Percentiles rank a stretch among this genome's conserved stretches.
Evolutionary conservation across 2,797 vertebrate species (phyloP).

Genomic region (Jordanella pulchra): DNA sequence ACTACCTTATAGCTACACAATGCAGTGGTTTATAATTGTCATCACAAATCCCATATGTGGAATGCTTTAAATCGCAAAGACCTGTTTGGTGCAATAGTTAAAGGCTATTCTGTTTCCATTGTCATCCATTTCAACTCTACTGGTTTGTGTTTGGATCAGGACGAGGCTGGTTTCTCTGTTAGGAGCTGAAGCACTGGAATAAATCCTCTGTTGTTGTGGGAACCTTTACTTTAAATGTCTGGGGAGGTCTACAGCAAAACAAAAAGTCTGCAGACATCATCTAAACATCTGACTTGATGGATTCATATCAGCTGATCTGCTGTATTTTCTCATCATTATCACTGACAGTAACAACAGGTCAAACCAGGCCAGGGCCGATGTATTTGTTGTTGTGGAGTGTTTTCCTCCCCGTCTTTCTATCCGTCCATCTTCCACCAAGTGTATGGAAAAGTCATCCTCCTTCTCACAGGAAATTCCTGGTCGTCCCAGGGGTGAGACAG

Average conservation of each 20-base stretch:
- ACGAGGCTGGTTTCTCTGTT: background rate
- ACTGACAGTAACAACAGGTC: slow-evolving; percentile 30
- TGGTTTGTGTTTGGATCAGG: background rate
- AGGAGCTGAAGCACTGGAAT: background rate
- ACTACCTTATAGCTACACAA: background rate
- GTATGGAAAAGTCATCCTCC: slow-evolving; percentile 61
- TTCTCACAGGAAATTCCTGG: slow-evolving; percentile 70
- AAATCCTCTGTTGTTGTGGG: slow-evolving; percentile 2
- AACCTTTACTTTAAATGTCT: slow-evolving; percentile 23
- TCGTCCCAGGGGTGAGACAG: slow-evolving; percentile 44
- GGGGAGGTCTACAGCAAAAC: background rate
- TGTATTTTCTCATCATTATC: slow-evolving; percentile 21
- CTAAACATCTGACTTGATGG: slow-evolving; percentile 14
- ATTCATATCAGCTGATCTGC: slow-evolving; percentile 33
- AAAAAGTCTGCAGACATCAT: slow-evolving; percentile 6
- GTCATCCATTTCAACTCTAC: background rate
- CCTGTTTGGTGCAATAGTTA: background rate
- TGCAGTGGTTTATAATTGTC: background rate
- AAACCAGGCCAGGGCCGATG: slow-evolving; percentile 43
- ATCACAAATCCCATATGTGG: background rate
- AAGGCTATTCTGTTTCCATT: background rate
- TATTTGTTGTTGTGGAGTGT: slow-evolving; percentile 22
- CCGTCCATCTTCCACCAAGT: slow-evolving; percentile 20
- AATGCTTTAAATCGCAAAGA: background rate
- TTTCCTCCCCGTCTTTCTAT: slow-evolving; percentile 9